phyloP scores from a whole-genome alignment of 2,797 vertebrate genomes.

The Pachyuromys duprasi region DNA sequence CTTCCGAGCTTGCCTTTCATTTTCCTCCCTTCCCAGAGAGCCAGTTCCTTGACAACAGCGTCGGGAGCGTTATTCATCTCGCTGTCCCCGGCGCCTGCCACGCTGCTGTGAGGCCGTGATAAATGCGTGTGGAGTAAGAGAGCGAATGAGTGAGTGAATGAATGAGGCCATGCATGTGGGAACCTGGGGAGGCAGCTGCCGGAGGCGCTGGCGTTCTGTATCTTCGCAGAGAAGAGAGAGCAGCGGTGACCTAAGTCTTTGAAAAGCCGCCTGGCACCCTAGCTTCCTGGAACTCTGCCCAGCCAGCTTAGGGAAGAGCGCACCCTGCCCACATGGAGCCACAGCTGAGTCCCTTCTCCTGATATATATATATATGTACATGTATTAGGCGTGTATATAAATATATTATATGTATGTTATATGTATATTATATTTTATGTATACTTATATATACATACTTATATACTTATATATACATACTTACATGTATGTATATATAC shows the following conservation, averaged over 20 bases:
- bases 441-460: too few species aligned
- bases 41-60: slow-evolving; percentile 55
- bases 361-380: not conserved
- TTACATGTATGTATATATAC: too few species aligned
- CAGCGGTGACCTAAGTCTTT: slow-evolving; percentile 52
- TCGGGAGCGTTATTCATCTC: slow-evolving; percentile 31
- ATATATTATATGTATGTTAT: too few species aligned
- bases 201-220: not conserved
- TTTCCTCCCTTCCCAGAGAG: slow-evolving; percentile 39
- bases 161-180: slow-evolving; percentile 60
- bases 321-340: not conserved
- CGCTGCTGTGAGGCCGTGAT: slow-evolving; percentile 18
- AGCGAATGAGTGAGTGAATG: slow-evolving; percentile 69
- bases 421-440: too few species aligned
- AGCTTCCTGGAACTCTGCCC: slow-evolving; percentile 66
- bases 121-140: slow-evolving; percentile 62
- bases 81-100: slow-evolving; percentile 31
- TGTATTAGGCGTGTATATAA: too few species aligned
- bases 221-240: slow-evolving; percentile 19
- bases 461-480: too few species aligned
- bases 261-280: slow-evolving; percentile 53
- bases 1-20: not conserved
- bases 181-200: slow-evolving; percentile 19
- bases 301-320: not conserved
- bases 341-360: not conserved